A percentile compares a stretch with the other conserved stretches of the same genome.
Evolutionary conservation across 2,797 vertebrate species (phyloP).

Genomic region (Pseudochirops cupreus): DNA sequence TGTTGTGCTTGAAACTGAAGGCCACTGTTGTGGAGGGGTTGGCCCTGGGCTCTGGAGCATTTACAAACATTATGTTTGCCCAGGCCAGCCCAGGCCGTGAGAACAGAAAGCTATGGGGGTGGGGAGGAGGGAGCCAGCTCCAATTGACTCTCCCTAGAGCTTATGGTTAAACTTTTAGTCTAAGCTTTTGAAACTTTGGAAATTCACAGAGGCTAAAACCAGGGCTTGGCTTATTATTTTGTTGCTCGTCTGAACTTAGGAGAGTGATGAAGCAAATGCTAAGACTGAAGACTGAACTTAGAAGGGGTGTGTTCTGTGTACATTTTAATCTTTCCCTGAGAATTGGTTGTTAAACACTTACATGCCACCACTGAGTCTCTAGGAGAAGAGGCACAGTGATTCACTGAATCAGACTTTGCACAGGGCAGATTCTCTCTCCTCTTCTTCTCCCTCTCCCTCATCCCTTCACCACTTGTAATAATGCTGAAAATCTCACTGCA

Average conservation of each 20-base stretch:
- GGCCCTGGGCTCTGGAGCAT: not conserved
- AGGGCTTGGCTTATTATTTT: not conserved
- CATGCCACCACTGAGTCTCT: too few relatives aligned
- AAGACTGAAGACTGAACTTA: not conserved
- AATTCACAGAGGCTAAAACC: not conserved
- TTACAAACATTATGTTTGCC: not conserved
- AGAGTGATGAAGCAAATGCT: not conserved
- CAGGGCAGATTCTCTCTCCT: not conserved
- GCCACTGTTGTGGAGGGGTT: not conserved
- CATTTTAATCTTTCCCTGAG: not conserved
- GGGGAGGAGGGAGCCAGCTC: not conserved
- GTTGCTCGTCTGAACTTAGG: not conserved
- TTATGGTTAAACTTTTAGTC: not conserved
- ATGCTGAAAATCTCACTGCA: not conserved
- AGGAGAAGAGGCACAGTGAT: not conserved
- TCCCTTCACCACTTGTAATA: not conserved
- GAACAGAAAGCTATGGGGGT: not conserved
- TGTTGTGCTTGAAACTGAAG: not conserved
- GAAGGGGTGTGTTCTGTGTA: not conserved
- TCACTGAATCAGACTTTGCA: not conserved
- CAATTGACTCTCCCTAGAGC: not conserved
- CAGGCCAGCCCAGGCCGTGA: not conserved
- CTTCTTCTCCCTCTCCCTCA: not conserved
- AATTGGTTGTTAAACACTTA: not conserved
- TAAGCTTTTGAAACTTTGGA: not conserved